Conservation (phyloP, 2,113 vertebrate species). For the Tragelaphus imberbis region DNA sequence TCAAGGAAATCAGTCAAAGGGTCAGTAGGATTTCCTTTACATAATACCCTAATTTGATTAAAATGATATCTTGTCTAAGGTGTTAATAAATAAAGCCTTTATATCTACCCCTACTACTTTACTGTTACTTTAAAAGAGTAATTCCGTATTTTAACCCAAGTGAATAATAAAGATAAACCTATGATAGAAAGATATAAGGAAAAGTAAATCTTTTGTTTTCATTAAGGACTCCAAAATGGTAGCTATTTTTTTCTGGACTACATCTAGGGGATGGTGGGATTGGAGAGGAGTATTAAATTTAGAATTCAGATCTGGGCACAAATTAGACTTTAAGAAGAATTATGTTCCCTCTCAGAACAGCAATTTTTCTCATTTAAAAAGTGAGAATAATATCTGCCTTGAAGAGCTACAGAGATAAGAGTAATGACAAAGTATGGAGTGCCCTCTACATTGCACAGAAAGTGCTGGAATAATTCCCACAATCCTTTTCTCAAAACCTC, state of each 20-base stretch:
- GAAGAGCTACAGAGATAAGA: not conserved
- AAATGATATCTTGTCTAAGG: not conserved
- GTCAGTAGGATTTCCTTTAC: not conserved
- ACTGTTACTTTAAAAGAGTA: not conserved
- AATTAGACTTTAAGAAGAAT: not conserved
- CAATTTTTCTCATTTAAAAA: constrained; percentile 2
- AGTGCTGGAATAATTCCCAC: not conserved
- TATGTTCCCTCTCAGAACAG: not conserved
- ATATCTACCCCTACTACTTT: not conserved
- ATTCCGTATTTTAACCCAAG: not conserved
- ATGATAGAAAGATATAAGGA: not conserved
- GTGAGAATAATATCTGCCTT: not conserved
- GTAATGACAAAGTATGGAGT: not conserved
- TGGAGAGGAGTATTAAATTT: not conserved
- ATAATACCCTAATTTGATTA: not conserved
- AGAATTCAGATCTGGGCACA: not conserved
- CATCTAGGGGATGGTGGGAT: not conserved
- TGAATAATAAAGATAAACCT: not conserved
- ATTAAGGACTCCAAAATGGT: not conserved
- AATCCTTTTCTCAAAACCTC: not conserved
- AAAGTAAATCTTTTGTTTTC: not conserved
- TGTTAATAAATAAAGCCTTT: not conserved
- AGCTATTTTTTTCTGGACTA: not conserved
- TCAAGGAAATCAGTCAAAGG: not conserved
- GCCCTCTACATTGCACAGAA: not conserved